phyloP scores from a whole-genome alignment of 2,113 vertebrate genomes.

The Amazona guildingii region DNA sequence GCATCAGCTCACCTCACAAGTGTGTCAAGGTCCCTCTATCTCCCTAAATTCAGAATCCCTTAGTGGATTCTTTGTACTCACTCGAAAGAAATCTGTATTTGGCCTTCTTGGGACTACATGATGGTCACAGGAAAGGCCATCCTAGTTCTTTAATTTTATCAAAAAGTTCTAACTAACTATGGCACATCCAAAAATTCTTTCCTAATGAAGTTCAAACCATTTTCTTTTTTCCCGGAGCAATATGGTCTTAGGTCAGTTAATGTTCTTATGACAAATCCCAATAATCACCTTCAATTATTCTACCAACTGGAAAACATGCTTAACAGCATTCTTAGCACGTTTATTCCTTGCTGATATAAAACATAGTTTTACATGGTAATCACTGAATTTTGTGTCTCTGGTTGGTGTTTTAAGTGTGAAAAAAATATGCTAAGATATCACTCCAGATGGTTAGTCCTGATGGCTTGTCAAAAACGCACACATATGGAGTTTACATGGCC shows the following conservation, averaged over 20 bases:
- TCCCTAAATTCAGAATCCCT: not conserved
- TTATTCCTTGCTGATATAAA: conserved; percentile 38
- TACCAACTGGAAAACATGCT: not conserved
- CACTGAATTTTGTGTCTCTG: conserved; percentile 50
- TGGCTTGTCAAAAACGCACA: conserved; percentile 8
- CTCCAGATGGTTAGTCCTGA: conserved; percentile 58
- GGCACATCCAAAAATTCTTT: not conserved
- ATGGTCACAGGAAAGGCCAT: not conserved
- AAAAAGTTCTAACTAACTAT: not conserved
- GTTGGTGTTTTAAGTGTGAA: conserved; percentile 28
- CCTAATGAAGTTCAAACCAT: not conserved
- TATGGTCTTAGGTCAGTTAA: not conserved
- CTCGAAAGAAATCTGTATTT: not conserved
- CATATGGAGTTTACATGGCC: conserved; percentile 3
- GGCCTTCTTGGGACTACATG: not conserved
- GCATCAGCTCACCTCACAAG: too few species aligned
- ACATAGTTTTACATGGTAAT: conserved; percentile 39
- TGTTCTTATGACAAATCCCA: conserved; percentile 19
- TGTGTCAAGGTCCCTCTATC: too few species aligned
- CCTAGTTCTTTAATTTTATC: not conserved
- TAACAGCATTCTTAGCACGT: conserved; percentile 53
- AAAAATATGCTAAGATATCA: not conserved
- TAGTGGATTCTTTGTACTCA: not conserved
- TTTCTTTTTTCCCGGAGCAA: not conserved
- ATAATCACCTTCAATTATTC: conserved; percentile 46